These are phyloP conservation scores for Ophion ventricosus DNA, from an alignment of 2,888 invertebrate genomes.

Conservation along the genomic window DNA sequence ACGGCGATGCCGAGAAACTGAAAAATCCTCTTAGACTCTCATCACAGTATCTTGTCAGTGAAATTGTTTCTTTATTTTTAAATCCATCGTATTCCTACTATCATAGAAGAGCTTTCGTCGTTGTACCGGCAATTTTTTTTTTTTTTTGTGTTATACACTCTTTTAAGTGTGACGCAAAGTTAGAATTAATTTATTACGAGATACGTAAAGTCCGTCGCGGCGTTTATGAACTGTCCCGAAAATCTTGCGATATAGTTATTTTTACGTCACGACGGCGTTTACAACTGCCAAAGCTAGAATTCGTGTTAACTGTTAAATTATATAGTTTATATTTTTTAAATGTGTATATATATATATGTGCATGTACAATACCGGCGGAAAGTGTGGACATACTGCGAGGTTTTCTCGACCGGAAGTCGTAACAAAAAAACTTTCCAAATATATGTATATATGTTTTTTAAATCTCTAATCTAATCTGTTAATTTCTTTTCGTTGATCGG, in stretches of 20 bases:
- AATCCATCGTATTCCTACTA: slow-evolving; percentile 45
- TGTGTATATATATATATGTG: slow-evolving; percentile 31
- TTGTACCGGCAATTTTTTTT: slow-evolving; percentile 22
- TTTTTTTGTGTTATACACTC: not conserved
- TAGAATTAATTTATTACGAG: slow-evolving; percentile 30
- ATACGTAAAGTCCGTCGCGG: slow-evolving; percentile 9
- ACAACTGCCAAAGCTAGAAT: slow-evolving; percentile 77
- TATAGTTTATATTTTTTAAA: slow-evolving; percentile 13
- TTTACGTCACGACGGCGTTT: slow-evolving; percentile 38
- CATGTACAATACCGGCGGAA: not conserved
- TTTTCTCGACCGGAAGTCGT: not conserved
- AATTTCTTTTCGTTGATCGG: not conserved
- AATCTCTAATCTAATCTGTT: not conserved
- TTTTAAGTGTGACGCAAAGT: not conserved
- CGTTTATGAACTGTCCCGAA: slow-evolving; percentile 23
- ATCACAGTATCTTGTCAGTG: slow-evolving; percentile 52
- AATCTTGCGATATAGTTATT: slow-evolving; percentile 30
- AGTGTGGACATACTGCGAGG: not conserved
- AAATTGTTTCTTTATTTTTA: slow-evolving; percentile 14
- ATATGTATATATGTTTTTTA: not conserved
- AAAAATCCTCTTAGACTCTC: slow-evolving; percentile 38
- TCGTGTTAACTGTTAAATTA: slow-evolving; percentile 50
- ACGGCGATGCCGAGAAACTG: slow-evolving; percentile 3
- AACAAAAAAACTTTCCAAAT: not conserved
- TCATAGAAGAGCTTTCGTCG: slow-evolving; percentile 45